Evolutionary conservation across 2,888 invertebrate species (phyloP).

Genomic region (Tinea semifulvella): DNA sequence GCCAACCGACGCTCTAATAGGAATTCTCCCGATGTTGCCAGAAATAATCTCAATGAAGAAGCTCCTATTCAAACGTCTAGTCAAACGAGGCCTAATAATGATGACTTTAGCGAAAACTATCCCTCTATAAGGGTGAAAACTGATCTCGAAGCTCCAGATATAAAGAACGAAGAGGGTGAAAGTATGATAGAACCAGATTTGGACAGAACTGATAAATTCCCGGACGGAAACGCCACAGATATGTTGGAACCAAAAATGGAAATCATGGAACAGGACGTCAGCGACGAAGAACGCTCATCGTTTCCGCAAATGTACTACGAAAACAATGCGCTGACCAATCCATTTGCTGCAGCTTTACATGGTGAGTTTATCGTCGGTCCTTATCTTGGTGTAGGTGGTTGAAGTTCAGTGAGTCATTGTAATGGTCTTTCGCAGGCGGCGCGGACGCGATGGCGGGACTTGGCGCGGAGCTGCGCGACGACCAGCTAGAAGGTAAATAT

Average conservation of each 20-base stretch:
- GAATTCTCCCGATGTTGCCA: slow-evolving; percentile 65
- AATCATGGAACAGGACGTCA: slow-evolving; percentile 73
- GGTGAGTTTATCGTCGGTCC: slow-evolving; percentile 27
- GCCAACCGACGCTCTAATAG: slow-evolving; percentile 54
- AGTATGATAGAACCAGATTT: slow-evolving; percentile 55
- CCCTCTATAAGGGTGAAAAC: slow-evolving; percentile 61
- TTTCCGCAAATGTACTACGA: slow-evolving; percentile 55
- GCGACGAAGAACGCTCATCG: slow-evolving; percentile 70
- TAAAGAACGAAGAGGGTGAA: slow-evolving; percentile 59
- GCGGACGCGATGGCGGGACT: slow-evolving; percentile 57
- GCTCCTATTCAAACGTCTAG: slow-evolving; percentile 65
- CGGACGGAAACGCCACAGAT: slow-evolving; percentile 56
- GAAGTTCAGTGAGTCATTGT: neutral
- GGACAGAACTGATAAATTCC: slow-evolving; percentile 46
- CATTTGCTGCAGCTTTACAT: slow-evolving; percentile 58
- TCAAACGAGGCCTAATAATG: slow-evolving; percentile 67
- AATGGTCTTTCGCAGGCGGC: slow-evolving; percentile 36
- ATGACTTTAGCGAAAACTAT: slow-evolving; percentile 63
- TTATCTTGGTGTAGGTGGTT: neutral
- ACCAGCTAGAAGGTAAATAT: slow-evolving; percentile 58
- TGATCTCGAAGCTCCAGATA: slow-evolving; percentile 63
- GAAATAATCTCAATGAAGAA: slow-evolving; percentile 65
- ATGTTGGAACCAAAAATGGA: slow-evolving; percentile 75
- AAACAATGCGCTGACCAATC: slow-evolving; percentile 54
- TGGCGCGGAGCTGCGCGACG: slow-evolving; percentile 52